Percentiles rank a stretch among this genome's conserved stretches.
phyloP scores from a whole-genome alignment of 2,888 invertebrate species.

The Allygus modestus region DNA sequence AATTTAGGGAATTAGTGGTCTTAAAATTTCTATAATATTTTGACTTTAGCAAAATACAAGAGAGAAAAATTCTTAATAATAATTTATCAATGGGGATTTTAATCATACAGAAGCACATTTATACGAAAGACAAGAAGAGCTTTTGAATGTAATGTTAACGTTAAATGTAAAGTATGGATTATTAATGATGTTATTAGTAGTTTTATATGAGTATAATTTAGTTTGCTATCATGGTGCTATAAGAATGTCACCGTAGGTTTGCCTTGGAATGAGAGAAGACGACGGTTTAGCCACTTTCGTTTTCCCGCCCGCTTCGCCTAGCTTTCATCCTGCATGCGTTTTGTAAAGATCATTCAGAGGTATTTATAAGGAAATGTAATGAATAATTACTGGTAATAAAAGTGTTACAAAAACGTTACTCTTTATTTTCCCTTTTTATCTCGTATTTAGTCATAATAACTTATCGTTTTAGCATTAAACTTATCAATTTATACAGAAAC shows the following conservation, averaged over 20 bases:
- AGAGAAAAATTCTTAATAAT: too few species aligned
- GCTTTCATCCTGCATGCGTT: slow-evolving; percentile 62
- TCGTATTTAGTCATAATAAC: too few species aligned
- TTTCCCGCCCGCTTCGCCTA: slow-evolving; percentile 47
- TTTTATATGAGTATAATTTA: slow-evolving; percentile 49
- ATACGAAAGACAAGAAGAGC: slow-evolving; percentile 28
- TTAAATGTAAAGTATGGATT: slow-evolving; percentile 43
- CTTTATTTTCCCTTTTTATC: background rate
- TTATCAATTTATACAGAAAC: too few species aligned
- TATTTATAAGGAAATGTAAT: slow-evolving; percentile 63
- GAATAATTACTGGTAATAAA: slow-evolving; percentile 60
- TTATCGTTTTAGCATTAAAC: too few species aligned
- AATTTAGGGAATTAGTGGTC: too few species aligned
- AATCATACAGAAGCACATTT: slow-evolving; percentile 11
- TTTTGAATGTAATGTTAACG: slow-evolving; percentile 40
- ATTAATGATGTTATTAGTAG: slow-evolving; percentile 48
- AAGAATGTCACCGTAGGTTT: slow-evolving; percentile 52
- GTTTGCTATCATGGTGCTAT: slow-evolving; percentile 57
- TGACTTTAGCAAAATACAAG: too few species aligned
- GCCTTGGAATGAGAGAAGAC: slow-evolving; percentile 44
- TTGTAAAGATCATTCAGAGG: slow-evolving; percentile 63
- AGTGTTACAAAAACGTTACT: slow-evolving; percentile 47
- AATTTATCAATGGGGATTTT: slow-evolving; percentile 12
- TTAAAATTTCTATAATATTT: too few species aligned
- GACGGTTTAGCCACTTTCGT: slow-evolving; percentile 46